Evolutionary conservation across 2,113 vertebrate species (phyloP).

Genomic region (Hepsetus odoe): DNA sequence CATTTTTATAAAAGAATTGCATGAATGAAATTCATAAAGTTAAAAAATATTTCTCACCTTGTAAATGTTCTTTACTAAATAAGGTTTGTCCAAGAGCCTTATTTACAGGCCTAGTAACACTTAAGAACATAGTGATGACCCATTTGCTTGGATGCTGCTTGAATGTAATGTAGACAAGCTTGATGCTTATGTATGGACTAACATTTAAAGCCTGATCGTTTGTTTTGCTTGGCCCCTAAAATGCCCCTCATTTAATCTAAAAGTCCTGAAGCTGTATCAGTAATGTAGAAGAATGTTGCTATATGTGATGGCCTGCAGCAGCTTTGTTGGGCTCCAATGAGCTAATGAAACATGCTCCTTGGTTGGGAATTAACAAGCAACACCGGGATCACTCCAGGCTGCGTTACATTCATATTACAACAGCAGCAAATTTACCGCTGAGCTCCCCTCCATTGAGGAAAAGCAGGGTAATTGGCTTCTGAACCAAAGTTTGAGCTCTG

Average conservation of each 20-base stretch:
- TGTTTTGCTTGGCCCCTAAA: conserved; percentile 17
- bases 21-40: too few relatives aligned
- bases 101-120: not conserved
- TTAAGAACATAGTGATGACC: not conserved
- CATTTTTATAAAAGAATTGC: too few relatives aligned
- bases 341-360: conserved; percentile 54
- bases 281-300: conserved; percentile 6
- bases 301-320: conserved; percentile 38
- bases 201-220: conserved; percentile 3
- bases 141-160: not conserved
- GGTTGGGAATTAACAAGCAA: conserved; percentile 59
- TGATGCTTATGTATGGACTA: not conserved
- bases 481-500: conserved; percentile 64
- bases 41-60: too few relatives aligned
- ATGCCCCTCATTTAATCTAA: conserved; percentile 20
- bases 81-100: not conserved
- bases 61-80: too few relatives aligned
- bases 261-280: conserved; percentile 2
- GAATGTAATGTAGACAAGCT: not conserved
- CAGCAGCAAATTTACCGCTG: conserved; percentile 65
- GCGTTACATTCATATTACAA: conserved; percentile 68
- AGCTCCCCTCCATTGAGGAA: conserved; percentile 56
- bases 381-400: conserved; percentile 56
- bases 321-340: conserved; percentile 37
- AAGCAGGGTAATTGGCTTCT: conserved; percentile 71